A percentile compares a stretch with the other conserved stretches of the same genome.
phyloP scores from a whole-genome alignment of 2,797 vertebrate genomes.

The Cichlasoma orientale region DNA sequence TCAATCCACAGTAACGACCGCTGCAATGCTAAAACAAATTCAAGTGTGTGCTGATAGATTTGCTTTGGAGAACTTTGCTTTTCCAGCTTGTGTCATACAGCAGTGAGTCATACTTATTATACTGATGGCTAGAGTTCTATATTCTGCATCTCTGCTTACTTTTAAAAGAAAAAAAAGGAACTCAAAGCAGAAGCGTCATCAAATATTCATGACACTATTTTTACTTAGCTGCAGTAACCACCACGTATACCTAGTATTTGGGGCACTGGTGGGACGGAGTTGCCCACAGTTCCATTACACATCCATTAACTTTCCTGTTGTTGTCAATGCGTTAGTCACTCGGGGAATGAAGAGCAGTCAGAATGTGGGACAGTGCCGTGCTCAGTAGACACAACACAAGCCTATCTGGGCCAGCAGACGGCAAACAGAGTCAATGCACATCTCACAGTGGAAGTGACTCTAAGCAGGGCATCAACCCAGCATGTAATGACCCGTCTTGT shows the following conservation, averaged over 20 bases:
- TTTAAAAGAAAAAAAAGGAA: background rate
- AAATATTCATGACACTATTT: constrained; percentile 31
- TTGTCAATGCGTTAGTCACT: constrained; percentile 25
- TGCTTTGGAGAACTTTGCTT: background rate
- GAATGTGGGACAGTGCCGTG: constrained; percentile 51
- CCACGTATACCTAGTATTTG: constrained; percentile 16
- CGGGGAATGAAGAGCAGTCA: constrained; percentile 12
- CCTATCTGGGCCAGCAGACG: constrained; percentile 59
- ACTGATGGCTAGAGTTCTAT: background rate
- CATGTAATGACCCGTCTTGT: background rate
- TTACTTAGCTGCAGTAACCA: background rate
- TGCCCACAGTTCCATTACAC: constrained; percentile 4
- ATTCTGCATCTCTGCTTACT: background rate
- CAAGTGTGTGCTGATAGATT: background rate
- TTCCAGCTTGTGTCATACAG: background rate
- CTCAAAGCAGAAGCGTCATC: constrained; percentile 11
- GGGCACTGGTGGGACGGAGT: constrained; percentile 19
- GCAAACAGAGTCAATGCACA: constrained; percentile 1
- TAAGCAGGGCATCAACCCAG: background rate
- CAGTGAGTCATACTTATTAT: constrained; percentile 15
- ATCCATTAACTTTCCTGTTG: constrained; percentile 38
- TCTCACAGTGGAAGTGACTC: background rate
- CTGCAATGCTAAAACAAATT: background rate
- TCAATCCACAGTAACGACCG: background rate
- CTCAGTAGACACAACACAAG: constrained; percentile 51